A percentile compares a stretch with the other conserved stretches of the same genome.
phyloP scores from a whole-genome alignment of 1,140 invertebrate genomes.

The Nasonia longicornis region DNA sequence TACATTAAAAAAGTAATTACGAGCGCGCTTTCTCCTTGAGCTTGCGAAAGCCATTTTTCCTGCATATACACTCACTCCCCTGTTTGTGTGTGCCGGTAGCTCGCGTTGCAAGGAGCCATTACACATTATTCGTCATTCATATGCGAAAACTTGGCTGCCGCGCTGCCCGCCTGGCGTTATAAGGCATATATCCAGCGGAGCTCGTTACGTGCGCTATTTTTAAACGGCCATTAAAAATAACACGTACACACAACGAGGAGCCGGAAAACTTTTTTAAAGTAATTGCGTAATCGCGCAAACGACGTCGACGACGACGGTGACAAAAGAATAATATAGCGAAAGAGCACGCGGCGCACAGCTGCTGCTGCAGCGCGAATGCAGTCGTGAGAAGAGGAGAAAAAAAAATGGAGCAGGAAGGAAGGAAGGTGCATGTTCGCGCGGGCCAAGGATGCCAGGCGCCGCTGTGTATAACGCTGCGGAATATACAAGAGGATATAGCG shows the following conservation, averaged over 20 bases:
- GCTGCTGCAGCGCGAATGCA: background rate
- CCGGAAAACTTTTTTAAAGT: conserved; percentile 17
- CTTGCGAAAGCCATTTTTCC: conserved; percentile 20
- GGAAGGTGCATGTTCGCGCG: too few species aligned
- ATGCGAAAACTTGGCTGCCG: conserved; percentile 4
- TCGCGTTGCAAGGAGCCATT: conserved; percentile 33
- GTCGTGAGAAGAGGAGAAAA: background rate
- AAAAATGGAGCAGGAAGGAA: background rate
- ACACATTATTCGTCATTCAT: conserved; percentile 23
- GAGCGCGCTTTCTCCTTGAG: conserved; percentile 17
- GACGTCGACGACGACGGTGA: background rate
- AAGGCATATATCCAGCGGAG: background rate
- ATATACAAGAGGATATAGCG: background rate
- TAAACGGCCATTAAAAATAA: conserved; percentile 26
- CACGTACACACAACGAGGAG: background rate
- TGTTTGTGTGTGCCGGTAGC: background rate
- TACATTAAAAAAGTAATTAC: conserved; percentile 12
- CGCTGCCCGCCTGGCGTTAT: background rate
- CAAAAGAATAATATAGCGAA: background rate
- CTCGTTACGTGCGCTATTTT: conserved; percentile 5
- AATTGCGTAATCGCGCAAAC: conserved; percentile 31
- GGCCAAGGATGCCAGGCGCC: background rate
- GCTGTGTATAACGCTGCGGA: background rate
- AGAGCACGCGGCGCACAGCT: background rate
- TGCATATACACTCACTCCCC: background rate